Base-by-base conservation (phyloP, 2,888 invertebrate species). In the Mongoloraphidia duomilia region DNA sequence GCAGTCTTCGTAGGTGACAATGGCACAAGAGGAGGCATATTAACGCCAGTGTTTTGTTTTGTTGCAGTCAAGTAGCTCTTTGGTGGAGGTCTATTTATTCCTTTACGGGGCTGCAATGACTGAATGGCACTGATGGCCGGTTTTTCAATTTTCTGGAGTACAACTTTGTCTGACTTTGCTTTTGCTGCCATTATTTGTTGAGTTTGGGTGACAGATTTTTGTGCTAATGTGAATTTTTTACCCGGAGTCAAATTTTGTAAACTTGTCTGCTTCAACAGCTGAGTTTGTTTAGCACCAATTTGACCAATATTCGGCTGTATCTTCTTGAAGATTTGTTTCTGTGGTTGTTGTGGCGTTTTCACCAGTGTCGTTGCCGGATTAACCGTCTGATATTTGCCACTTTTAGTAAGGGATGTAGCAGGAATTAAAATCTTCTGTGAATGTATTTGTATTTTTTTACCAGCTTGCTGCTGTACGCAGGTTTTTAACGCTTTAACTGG, bases 401-500 rank as follows among this genome's bases (percentile, higher is more conserved):
- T 62, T 14, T 49, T 44, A 13, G 26, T 39, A 33, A 9, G 10
- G 1, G 44, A 2, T 9, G 10, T 10, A 3, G 44, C 44, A 0
- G 47, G 47, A 49, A 56, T 17, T 17, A 54, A 40, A 26, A 54
- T 49, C 47, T 55, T 52, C 12, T 52, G 51, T 11, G 46, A 38
- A 41, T 52, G 53, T 35, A 53, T 47, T 51, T 55, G 54, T 39
- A 55, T 43, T 49, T 55, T 55, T 37, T 51, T 52, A n/a, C 50
- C 56, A 56, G 2, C 50, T 39, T 55, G 59, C 57, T 2, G 48
- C 50, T 26, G 62, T 57, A 44, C 61, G 35, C 64, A 65, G 2
- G 65, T 60, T 41, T 66, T 65, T 3, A 67, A 57, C 9, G 63
- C 64, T 58, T 65, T 65, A 39, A 67, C 62, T 2, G 68, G 66